A percentile compares a stretch with the other conserved stretches of the same genome.
Conservation (phyloP, 1,140 invertebrate species). For the Pissodes strobi region DNA sequence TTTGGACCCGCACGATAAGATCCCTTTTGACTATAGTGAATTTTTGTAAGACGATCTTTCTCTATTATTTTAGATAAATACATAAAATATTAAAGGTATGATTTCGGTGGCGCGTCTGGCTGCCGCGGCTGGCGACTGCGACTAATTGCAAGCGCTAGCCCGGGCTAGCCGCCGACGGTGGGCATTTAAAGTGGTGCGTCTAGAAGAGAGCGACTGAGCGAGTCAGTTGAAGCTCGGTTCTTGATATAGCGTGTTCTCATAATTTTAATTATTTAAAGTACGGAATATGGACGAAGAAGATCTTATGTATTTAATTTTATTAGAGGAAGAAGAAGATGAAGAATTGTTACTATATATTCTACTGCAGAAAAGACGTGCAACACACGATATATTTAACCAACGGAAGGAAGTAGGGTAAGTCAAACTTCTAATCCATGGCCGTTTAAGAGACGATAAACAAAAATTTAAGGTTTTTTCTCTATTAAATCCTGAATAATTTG, state of each 20-base stretch:
- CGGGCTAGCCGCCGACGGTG: not conserved
- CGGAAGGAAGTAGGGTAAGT: not conserved
- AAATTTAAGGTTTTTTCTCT: too few species aligned
- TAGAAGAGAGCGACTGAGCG: not conserved
- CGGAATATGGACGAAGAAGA: not conserved
- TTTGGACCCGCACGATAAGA: too few species aligned
- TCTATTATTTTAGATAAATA: constrained; percentile 37
- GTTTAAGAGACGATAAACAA: too few species aligned
- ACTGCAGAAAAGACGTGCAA: not conserved
- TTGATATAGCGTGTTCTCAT: not conserved
- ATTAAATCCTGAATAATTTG: not conserved
- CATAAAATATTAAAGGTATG: constrained; percentile 24
- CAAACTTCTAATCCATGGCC: not conserved
- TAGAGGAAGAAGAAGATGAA: not conserved
- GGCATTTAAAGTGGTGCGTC: not conserved
- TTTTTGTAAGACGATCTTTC: constrained; percentile 33
- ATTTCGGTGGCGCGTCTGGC: not conserved
- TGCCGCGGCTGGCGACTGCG: not conserved
- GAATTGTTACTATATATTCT: not conserved
- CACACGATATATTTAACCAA: not conserved
- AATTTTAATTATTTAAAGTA: constrained; percentile 6
- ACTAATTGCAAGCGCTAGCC: not conserved
- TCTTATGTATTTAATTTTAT: not conserved
- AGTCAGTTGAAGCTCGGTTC: not conserved
- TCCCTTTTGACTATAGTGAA: too few species aligned